Evolutionary conservation across 2,797 vertebrate genomes (phyloP), one percentile per base, ranked within the genome.

Genomic region (Cygnus olor): DNA sequence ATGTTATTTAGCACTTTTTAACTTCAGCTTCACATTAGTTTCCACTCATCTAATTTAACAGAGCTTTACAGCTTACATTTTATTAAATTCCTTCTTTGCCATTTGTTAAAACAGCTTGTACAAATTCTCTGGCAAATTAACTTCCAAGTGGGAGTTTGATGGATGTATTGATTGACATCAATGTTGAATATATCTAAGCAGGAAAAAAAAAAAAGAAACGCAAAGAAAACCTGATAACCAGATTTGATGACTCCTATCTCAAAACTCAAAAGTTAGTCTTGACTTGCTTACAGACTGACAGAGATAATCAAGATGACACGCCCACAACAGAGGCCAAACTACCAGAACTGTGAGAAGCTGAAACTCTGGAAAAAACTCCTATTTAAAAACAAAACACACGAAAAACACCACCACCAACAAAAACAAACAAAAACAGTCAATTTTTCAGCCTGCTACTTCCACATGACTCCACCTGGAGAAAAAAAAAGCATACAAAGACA

Each of bases 381-480:
- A 51, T 53, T 28, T 16, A 53, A 53, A 53, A 63, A 27, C 8
- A 27, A 38, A 27, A 34, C 44, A 20, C 17, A 51, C 13, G 51
- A 51, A 8, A 25, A 51, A 14, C 49, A 25, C 24, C 14, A 25
- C 24, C 20, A 51, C 51, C 49, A 38, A 38, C 36, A 61, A 27
- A 34, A 22, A 16, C 21, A 11, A 51, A 51, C 45, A 56, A 81
- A 72, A 32, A 64, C 5, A 30, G 38, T 60, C 11, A 3, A 2
- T 32, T 90, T 93, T 58, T 78, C 53, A 22, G 56, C 57, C 63
- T 77, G 42, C 82, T 89, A 89, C 93, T 94, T 69, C 47, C 40
- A 61, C 9, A 14, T 73, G 57, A 28, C 66, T 79, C 12, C 38
- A 82, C 58, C 53, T 6, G 2, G 40, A 63, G 21, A 57, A 57